Percentiles rank a stretch among this genome's conserved stretches.
Conservation (phyloP, 2,888 invertebrate genomes). For the Andrena marginata region DNA sequence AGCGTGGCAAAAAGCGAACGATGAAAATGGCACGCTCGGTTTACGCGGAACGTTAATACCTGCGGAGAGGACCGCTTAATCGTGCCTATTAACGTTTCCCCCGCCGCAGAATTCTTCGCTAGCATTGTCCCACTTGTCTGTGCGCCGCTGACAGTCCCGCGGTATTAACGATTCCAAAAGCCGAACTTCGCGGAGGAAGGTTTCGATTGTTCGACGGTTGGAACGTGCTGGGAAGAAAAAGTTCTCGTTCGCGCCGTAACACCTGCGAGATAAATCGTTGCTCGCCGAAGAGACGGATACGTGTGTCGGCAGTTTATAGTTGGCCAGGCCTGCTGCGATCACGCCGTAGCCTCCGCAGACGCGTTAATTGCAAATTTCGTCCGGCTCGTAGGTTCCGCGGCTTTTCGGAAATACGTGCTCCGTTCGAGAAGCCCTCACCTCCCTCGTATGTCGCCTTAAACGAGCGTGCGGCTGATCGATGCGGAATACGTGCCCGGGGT, state of each 20-base stretch:
- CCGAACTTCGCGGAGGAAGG: not conserved
- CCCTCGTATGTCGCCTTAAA: slow-evolving; percentile 24
- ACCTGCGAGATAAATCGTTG: too few species aligned
- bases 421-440: slow-evolving; percentile 4
- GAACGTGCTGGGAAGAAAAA: slow-evolving; percentile 10
- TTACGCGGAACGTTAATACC: not conserved
- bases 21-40: not conserved
- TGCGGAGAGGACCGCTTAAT: slow-evolving; percentile 4
- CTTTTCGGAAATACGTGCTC: slow-evolving; percentile 20
- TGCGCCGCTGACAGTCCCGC: not conserved
- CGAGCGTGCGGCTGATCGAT: slow-evolving; percentile 47
- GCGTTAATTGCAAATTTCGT: not conserved
- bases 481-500: slow-evolving; percentile 49
- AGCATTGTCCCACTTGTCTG: slow-evolving; percentile 4
- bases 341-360: not conserved
- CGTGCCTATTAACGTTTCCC: slow-evolving; percentile 18
- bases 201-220: not conserved
- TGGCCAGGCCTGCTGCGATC: not conserved
- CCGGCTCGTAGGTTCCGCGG: not conserved
- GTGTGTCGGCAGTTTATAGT: too few species aligned
- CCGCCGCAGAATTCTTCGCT: not conserved
- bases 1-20: not conserved
- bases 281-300: too few species aligned
- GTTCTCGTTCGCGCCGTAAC: not conserved
- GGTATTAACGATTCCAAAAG: not conserved